Conservation (phyloP, 2,888 invertebrate species). For the Rhingia rostrata region DNA sequence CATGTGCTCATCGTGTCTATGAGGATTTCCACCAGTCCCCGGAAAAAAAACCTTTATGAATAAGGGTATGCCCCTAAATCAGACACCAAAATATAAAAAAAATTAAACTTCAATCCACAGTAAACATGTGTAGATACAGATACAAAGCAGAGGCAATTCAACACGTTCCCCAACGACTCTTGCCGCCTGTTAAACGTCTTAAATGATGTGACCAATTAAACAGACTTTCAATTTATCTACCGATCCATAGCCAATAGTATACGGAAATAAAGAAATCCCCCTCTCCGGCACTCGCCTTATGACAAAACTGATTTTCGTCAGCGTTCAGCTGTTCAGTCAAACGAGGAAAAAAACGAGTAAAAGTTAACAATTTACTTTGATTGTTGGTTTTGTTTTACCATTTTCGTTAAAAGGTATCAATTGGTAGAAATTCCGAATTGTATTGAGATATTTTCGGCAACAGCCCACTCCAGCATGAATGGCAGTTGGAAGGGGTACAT, state of each 20-base stretch:
- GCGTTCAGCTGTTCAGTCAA: constrained; percentile 41
- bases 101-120: not conserved
- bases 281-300: constrained; percentile 17
- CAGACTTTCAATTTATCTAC: constrained; percentile 48
- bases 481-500: not conserved
- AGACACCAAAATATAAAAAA: too few relatives aligned
- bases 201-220: constrained; percentile 48
- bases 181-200: not conserved
- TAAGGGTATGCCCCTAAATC: too few relatives aligned
- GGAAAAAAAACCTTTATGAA: too few relatives aligned
- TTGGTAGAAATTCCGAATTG: constrained; percentile 54
- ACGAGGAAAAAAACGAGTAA: constrained; percentile 54
- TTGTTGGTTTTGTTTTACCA: constrained; percentile 33
- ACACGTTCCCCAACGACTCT: not conserved
- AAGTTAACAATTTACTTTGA: constrained; percentile 43
- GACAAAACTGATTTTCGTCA: constrained; percentile 60
- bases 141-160: not conserved
- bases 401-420: constrained; percentile 49
- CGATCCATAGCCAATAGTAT: constrained; percentile 51
- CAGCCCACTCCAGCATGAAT: constrained; percentile 5
- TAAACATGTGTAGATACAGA: not conserved
- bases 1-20: too few relatives aligned
- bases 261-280: not conserved
- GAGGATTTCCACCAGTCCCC: too few relatives aligned
- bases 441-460: constrained; percentile 69